Evolutionary conservation across 2,888 invertebrate genomes (phyloP).

Genomic region (Sinopyrophorus schimmeli): DNA sequence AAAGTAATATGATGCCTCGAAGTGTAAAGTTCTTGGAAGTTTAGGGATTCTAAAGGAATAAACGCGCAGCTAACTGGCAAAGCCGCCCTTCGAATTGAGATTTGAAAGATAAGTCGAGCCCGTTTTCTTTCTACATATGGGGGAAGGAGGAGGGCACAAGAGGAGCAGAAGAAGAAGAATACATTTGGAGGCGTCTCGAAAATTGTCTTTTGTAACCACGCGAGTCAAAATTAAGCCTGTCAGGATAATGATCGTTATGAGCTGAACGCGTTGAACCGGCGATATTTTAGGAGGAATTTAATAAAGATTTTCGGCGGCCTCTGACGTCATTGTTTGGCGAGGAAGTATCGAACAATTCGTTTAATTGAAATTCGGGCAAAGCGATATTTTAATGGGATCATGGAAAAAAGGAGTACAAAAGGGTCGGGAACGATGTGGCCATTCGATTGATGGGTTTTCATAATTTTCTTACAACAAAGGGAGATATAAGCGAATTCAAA

Average conservation of each 20-base stretch:
- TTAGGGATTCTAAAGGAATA: too few species aligned
- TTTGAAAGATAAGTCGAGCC: too few species aligned
- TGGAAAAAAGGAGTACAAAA: background rate
- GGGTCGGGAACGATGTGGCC: conserved; percentile 13
- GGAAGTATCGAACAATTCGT: conserved; percentile 14
- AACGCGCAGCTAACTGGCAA: too few species aligned
- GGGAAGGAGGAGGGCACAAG: too few species aligned
- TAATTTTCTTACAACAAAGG: conserved; percentile 23
- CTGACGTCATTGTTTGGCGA: conserved; percentile 9
- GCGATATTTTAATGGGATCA: conserved; percentile 7
- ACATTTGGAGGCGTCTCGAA: conserved; percentile 8
- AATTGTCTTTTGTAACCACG: conserved; percentile 3
- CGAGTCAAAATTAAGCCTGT: conserved; percentile 12
- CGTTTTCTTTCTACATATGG: too few species aligned
- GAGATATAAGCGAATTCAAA: conserved; percentile 25
- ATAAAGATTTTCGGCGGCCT: conserved; percentile 11
- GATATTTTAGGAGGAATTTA: conserved; percentile 13
- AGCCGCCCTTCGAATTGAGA: too few species aligned
- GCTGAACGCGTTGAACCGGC: conserved; percentile 3
- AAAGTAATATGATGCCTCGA: too few species aligned
- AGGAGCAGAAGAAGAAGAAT: too few species aligned
- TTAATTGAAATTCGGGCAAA: conserved; percentile 19
- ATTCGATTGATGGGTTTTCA: conserved; percentile 26
- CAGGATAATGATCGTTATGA: conserved; percentile 14
- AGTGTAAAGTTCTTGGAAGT: too few species aligned